Conservation (phyloP, 2,888 invertebrate genomes). For the Pammene fasciana region DNA sequence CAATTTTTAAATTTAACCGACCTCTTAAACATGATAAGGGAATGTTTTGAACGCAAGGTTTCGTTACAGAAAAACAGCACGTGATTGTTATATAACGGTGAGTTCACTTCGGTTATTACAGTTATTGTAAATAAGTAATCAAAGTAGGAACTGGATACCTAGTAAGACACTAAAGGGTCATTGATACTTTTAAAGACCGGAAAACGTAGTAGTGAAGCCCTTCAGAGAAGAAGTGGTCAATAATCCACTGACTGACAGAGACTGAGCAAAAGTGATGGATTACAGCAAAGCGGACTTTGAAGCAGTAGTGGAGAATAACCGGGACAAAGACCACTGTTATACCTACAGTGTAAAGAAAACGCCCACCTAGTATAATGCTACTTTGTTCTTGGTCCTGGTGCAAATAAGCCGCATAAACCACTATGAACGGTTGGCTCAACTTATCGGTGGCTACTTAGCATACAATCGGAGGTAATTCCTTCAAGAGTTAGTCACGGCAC, state of each 20-base stretch:
- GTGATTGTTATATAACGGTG: constrained; percentile 50
- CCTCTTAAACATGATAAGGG: constrained; percentile 51
- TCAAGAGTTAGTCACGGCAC: constrained; percentile 74
- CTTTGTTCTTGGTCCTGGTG: constrained; percentile 11
- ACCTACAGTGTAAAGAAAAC: neutral
- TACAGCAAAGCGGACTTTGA: too few species aligned
- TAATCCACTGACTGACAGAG: too few species aligned
- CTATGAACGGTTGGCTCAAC: constrained; percentile 46
- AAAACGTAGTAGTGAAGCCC: neutral
- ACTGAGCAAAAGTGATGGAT: too few species aligned
- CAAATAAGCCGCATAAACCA: constrained; percentile 34
- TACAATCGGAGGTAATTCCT: constrained; percentile 79
- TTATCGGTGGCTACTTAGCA: constrained; percentile 66
- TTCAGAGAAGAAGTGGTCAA: neutral
- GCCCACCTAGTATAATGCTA: constrained; percentile 8
- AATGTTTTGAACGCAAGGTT: constrained; percentile 56
- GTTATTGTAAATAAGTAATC: constrained; percentile 31
- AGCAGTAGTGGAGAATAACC: neutral
- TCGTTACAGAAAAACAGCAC: constrained; percentile 47
- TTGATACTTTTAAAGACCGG: neutral
- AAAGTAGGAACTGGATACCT: constrained; percentile 20
- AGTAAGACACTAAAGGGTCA: neutral
- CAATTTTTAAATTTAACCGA: constrained; percentile 39
- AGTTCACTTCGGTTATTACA: constrained; percentile 19
- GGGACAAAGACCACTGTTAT: neutral